Conservation (phyloP, 2,797 vertebrate species). For the Chaetophractus vellerosus region DNA sequence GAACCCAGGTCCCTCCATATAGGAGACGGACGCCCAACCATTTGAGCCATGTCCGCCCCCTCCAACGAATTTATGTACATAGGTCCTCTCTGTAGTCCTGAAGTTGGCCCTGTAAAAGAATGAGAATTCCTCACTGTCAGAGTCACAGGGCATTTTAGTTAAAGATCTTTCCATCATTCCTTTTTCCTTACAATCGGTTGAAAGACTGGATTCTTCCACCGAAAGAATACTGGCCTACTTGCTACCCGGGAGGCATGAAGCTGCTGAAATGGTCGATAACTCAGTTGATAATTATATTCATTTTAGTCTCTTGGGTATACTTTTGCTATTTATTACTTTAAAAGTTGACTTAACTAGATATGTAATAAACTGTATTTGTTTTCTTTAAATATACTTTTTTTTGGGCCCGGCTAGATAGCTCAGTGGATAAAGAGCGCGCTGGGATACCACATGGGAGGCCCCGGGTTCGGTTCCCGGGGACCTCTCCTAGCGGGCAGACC, state of each 20-base stretch:
- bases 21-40: too few species aligned
- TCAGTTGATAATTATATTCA: neutral
- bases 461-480: too few species aligned
- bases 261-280: neutral
- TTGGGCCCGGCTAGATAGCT: too few species aligned
- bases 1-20: too few species aligned
- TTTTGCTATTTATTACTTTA: neutral
- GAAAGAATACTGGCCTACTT: neutral
- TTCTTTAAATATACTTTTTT: neutral
- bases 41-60: too few species aligned
- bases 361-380: neutral
- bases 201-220: constrained; percentile 27
- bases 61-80: neutral
- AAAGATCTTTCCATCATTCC: neutral
- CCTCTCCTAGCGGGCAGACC: too few species aligned
- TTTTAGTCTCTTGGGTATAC: neutral
- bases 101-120: neutral
- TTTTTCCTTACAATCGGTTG: neutral
- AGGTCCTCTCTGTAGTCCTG: neutral
- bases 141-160: neutral
- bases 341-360: neutral
- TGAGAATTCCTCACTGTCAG: neutral
- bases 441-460: too few species aligned
- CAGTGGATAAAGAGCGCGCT: too few species aligned
- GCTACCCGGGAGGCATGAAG: neutral